Percentiles rank a stretch among this genome's conserved stretches.
phyloP scores from a whole-genome alignment of 2,113 vertebrate species.

The Leptobrachium leishanense region DNA sequence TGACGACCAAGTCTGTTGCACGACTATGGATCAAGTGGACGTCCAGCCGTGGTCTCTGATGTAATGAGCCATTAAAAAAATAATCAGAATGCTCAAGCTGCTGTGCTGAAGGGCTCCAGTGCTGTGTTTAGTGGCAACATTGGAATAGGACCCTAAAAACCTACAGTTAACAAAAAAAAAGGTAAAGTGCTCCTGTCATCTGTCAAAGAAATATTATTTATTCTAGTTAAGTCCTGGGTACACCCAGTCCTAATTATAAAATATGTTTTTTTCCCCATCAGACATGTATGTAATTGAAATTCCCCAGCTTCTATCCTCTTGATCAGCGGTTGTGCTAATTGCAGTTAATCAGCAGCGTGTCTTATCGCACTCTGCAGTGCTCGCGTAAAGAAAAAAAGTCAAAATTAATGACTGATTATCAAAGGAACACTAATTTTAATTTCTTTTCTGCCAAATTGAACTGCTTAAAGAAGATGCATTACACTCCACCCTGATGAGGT shows the following conservation, averaged over 20 bases:
- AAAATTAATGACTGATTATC: slow-evolving; percentile 8
- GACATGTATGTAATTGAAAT: slow-evolving; percentile 30
- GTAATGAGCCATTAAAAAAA: too few species aligned
- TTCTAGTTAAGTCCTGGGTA: too few species aligned
- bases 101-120: too few species aligned
- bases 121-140: too few species aligned
- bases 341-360: slow-evolving; percentile 28
- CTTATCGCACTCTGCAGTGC: slow-evolving; percentile 22
- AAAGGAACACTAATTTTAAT: slow-evolving; percentile 5
- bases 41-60: too few species aligned
- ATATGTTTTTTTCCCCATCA: background rate
- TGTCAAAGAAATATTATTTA: too few species aligned
- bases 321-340: slow-evolving; percentile 39
- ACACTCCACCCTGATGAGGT: background rate
- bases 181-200: too few species aligned
- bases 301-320: slow-evolving; percentile 26
- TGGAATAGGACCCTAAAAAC: too few species aligned
- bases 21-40: too few species aligned
- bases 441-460: background rate
- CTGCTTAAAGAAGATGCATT: background rate
- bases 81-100: too few species aligned
- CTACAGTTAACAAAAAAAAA: too few species aligned
- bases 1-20: too few species aligned
- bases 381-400: slow-evolving; percentile 17
- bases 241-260: background rate